Percentiles rank a stretch among this genome's conserved stretches.
Evolutionary conservation across 2,797 vertebrate genomes (phyloP).

Genomic region (Sciurus carolinensis): DNA sequence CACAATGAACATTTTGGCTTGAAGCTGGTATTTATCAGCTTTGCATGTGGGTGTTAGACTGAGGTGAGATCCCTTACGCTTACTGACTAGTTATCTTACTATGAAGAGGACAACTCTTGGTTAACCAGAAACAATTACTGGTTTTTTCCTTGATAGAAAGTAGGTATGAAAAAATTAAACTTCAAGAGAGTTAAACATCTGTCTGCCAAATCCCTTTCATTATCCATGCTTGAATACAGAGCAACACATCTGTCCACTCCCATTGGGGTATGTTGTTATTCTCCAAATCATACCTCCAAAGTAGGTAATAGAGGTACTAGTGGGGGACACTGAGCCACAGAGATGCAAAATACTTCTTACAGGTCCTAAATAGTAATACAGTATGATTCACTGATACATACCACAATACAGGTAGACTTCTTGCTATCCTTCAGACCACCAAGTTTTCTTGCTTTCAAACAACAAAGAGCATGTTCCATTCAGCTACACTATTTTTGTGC

Average conservation of each 20-base stretch:
- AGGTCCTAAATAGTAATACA: not conserved
- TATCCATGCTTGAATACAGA: conserved; percentile 23
- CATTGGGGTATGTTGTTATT: not conserved
- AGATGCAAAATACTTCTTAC: not conserved
- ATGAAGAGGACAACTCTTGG: conserved; percentile 17
- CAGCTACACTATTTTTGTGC: not conserved
- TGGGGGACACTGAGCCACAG: not conserved
- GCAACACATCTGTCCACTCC: not conserved
- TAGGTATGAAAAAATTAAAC: conserved; percentile 41
- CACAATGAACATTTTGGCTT: conserved; percentile 8
- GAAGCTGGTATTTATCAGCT: conserved; percentile 31
- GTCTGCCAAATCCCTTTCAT: not conserved
- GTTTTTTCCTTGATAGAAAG: not conserved
- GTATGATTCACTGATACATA: not conserved
- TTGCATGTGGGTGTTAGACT: conserved; percentile 22
- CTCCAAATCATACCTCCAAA: conserved; percentile 41
- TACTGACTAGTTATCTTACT: not conserved
- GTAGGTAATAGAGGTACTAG: not conserved
- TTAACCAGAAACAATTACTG: conserved; percentile 31
- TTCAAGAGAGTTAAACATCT: not conserved
- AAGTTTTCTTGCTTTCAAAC: conserved; percentile 20
- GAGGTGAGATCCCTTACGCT: not conserved
- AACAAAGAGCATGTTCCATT: conserved; percentile 32
- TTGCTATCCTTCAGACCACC: not conserved
- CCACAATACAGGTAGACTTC: not conserved